These are phyloP conservation scores for Cercopithecus mitis DNA, from an alignment of 2,797 vertebrate genomes.

Conservation along the genomic window DNA sequence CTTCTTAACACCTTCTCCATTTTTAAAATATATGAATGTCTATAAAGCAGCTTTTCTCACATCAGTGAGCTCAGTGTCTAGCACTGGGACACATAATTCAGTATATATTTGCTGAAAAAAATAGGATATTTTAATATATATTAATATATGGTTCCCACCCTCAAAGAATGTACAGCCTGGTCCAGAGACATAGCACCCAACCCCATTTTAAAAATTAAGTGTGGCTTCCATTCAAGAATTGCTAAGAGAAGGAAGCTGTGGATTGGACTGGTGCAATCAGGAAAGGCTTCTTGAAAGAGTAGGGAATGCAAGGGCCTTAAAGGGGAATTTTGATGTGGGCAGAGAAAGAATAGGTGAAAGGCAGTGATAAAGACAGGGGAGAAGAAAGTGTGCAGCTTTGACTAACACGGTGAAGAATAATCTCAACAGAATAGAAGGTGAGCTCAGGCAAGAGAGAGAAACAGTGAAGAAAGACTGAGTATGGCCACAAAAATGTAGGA, in stretches of 20 bases:
- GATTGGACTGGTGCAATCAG: neutral
- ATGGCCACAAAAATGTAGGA: neutral
- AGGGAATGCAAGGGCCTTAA: neutral
- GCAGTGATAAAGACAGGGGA: neutral
- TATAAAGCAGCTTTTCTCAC: neutral
- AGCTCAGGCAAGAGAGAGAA: neutral
- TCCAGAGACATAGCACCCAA: neutral
- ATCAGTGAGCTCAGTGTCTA: neutral
- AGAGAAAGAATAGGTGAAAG: neutral
- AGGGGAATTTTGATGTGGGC: neutral
- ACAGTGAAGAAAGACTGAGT: neutral
- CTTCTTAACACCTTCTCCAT: neutral
- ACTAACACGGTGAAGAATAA: neutral
- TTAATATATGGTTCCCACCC: neutral
- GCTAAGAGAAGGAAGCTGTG: neutral
- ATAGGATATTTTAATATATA: neutral
- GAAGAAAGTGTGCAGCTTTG: neutral
- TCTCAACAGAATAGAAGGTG: neutral
- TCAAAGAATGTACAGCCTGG: neutral
- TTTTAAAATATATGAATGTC: neutral
- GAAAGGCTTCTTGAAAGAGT: neutral
- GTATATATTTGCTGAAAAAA: neutral
- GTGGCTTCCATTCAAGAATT: neutral
- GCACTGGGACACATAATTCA: neutral
- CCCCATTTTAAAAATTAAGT: neutral